Evolutionary conservation across 30 jellyfish, hydroid and myxozoan species (phyloP), one percentile per base, ranked within the genome.

Genomic region (Nemopilema nomurai): DNA sequence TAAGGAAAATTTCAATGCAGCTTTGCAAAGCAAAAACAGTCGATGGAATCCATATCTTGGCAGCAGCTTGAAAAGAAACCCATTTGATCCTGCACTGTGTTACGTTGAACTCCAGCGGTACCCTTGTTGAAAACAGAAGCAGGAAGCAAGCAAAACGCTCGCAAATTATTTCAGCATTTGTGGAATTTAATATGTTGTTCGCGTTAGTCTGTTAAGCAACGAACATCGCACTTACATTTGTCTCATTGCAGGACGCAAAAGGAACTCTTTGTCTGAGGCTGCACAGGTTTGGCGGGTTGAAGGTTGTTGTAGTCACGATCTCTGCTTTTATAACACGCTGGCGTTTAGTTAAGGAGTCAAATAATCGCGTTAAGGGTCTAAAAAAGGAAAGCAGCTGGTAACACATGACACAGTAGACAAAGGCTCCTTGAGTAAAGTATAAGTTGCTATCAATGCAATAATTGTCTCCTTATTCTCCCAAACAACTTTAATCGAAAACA

Each of bases 281-380:
- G 87, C 8, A 73, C 86, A 0, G 89, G 75, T 30, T 67, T 65
- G 20, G 97, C 87, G 3, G 97, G 92, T 32, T 87, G 97, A n/a
- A 31, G 74, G 77, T 88, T 92, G 78, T 79, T 88, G 87, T 92
- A 92, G 89, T 89, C 22, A 87, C 98, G 41, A 92, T 88, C 27
- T 92, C 98, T 20, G 98, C 98, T 69, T 92, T 92, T 8, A 92
- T 77, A 22, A 92, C 98, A 50, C 97, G 95, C 88, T 83, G 51
- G 21, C 13, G 64, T 23, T 18, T 19, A 18, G 88, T 85, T 28
- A 85, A 85, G 93, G 83, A 85, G 17, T 62, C 16, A 13, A 17
- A 49, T 20, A 28, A 23, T 69, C 53, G 28, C 30, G 30, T 63
- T 21, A n/a, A n/a, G n/a, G n/a, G n/a, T n/a, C n/a, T n/a, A n/a